Evolutionary conservation across 2,113 vertebrate genomes (phyloP).

Genomic region (Oreochromis niloticus): DNA sequence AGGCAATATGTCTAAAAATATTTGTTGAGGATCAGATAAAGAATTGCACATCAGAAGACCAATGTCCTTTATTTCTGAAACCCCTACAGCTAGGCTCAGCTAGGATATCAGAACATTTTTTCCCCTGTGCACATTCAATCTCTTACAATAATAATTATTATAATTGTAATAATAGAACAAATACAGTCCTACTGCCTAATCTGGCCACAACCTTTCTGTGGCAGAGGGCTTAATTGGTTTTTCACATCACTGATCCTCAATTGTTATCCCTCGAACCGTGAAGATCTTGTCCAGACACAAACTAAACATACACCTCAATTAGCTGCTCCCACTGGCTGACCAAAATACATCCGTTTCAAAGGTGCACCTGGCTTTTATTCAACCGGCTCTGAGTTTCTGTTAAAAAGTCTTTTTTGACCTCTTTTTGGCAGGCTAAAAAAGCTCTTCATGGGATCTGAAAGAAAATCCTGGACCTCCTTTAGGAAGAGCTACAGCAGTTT

Average conservation of each 20-base stretch:
- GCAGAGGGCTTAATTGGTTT: neutral
- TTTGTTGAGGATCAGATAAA: neutral
- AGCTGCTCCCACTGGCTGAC: neutral
- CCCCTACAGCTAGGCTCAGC: neutral
- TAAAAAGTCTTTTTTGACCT: neutral
- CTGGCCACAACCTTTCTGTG: neutral
- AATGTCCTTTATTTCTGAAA: neutral
- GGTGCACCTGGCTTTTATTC: neutral
- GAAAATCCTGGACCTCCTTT: neutral
- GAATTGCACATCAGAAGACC: neutral
- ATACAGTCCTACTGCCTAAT: neutral
- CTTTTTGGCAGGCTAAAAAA: neutral
- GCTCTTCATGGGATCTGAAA: neutral
- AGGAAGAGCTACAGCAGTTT: neutral
- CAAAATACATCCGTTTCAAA: neutral
- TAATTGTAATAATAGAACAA: neutral
- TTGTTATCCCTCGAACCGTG: neutral
- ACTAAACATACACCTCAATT: neutral
- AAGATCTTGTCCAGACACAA: neutral
- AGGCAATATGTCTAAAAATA: neutral
- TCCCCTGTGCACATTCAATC: neutral
- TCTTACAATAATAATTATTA: neutral
- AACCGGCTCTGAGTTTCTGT: neutral
- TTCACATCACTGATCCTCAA: conserved; percentile 9
- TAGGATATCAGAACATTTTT: neutral